Base-by-base conservation (phyloP, 2,113 vertebrate genomes). In the Alethe diademata region DNA sequence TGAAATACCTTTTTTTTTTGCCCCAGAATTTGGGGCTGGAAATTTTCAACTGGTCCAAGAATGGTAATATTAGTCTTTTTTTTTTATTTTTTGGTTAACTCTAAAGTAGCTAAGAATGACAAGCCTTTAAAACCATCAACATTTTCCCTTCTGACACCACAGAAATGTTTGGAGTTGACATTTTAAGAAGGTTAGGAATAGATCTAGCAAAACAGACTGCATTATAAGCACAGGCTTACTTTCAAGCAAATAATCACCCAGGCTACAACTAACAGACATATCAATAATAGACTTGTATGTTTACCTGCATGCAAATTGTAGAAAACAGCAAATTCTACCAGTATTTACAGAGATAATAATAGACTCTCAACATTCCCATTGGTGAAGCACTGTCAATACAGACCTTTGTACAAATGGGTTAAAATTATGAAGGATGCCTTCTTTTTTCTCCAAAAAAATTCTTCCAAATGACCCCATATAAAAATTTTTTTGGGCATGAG, bases 131-230 rank as follows among this genome's bases (percentile, higher is more conserved):
- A 94, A 86, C 29, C 43, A 51, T 92, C 72, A 95, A 81, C n/a
- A 33, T 94, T 93, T 93, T 93, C 65, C 75, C 38, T 81, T 88
- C 56, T 58, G 58, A 93, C 85, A 95, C 19, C 61, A 89, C n/a
- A 75, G 75, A 91, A 92, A 95, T 48, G 45, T 87, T 86, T 95
- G 85, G 43, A 95, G 19, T 9, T 95, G 95, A 96, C 88, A 95
- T 95, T 97, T 96, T 43, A 66, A 84, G 92, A 93, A 92, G 83
- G 82, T 86, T 90, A 76, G 74, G 88, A 88, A 81, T 0, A 78
- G 70, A 83, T 82, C 88, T 86, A 88, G 69, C 57, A 91, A 85
- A 95, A 93, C 43, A 86, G 51, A 84, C 71, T 76, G n/a, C 38
- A 72, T 76, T 78, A 57, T 57, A 93, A 88, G 11, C 50, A 86